These are phyloP conservation scores for Tetragonula carbonaria DNA, from an alignment of 2,888 invertebrate species.

Conservation along the genomic window DNA sequence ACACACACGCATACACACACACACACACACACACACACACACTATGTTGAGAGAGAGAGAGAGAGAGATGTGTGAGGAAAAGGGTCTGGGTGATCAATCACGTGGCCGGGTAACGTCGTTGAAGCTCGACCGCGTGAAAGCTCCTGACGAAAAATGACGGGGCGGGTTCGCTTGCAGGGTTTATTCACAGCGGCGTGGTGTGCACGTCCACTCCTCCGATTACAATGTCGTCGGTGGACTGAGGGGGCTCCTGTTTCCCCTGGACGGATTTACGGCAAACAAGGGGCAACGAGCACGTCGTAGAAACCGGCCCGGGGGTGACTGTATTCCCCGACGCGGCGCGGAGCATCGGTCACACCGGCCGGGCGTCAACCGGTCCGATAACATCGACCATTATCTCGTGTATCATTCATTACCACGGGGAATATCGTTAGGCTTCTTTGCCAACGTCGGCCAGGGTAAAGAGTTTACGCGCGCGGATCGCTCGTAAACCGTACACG, in stretches of 20 bases:
- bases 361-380: slow-evolving; percentile 38
- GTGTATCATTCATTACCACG: slow-evolving; percentile 76
- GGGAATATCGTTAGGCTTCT: slow-evolving; percentile 71
- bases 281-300: slow-evolving; percentile 13
- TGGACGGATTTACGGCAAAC: slow-evolving; percentile 48
- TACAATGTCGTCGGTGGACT: slow-evolving; percentile 50
- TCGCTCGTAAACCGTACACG: slow-evolving; percentile 61
- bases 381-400: slow-evolving; percentile 77
- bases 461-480: slow-evolving; percentile 66
- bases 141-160: slow-evolving; percentile 56
- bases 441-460: slow-evolving; percentile 65
- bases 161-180: slow-evolving; percentile 26
- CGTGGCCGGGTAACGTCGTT: background rate
- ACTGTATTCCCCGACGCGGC: slow-evolving; percentile 45
- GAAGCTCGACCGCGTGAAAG: slow-evolving; percentile 33
- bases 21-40: too few species aligned
- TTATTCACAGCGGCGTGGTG: slow-evolving; percentile 43
- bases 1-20: background rate
- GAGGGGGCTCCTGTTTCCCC: slow-evolving; percentile 54
- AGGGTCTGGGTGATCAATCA: slow-evolving; percentile 49
- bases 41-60: too few species aligned
- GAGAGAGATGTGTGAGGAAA: background rate
- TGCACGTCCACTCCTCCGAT: slow-evolving; percentile 54
- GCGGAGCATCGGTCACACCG: slow-evolving; percentile 53
- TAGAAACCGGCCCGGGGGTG: slow-evolving; percentile 15